Evolutionary conservation across 2,888 invertebrate genomes (phyloP), one percentile per base, ranked within the genome.

Genomic region (Atrina japonica): DNA sequence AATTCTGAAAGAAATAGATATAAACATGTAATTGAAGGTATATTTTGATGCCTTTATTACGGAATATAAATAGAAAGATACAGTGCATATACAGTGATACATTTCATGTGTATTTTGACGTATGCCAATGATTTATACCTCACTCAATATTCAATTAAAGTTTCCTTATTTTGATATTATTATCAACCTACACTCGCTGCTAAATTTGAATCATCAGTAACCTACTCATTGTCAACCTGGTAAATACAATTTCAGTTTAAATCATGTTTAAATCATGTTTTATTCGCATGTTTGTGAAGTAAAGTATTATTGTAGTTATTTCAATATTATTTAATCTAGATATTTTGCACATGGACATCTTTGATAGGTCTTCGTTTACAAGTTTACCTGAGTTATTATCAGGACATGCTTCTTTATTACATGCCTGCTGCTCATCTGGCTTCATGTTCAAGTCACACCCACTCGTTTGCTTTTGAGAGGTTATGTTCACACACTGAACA

Each of bases 401-500:
- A 47, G 81, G 87, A 75, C 91, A 91, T 2, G 83, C 79, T 21
- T 88, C 86, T 6, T 64, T 76, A 66, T 89, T 86, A 72, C 91
- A 91, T 3, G 78, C 72, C 75, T 88, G 88, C 35, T 78, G 80
- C 58, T 87, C 85, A 0, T 75, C 75, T 18, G 91, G 91, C 76
- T 86, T 88, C 3, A 61, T 61, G 16, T 59, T 50, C 7, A 50
- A 27, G 23, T 84, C 79, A 78, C 91, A 91, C 14, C 88, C 88
- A 0, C 75, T 70, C 3, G 87, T 83, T 14, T 85, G 75, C 64
- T 84, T 81, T 64, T 89, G 88, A 5, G 90, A 87, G 11, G 86
- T 81, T 52, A 84, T 68, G 70, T 88, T 85, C 9, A 91, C 87
- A 79, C 91, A 91, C 81, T 90, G 88, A n/a, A 91, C 90, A 52